Evolutionary conservation across 2,888 invertebrate species (phyloP), one percentile per base, ranked within the genome.

Genomic region (Amphipoea lucens): DNA sequence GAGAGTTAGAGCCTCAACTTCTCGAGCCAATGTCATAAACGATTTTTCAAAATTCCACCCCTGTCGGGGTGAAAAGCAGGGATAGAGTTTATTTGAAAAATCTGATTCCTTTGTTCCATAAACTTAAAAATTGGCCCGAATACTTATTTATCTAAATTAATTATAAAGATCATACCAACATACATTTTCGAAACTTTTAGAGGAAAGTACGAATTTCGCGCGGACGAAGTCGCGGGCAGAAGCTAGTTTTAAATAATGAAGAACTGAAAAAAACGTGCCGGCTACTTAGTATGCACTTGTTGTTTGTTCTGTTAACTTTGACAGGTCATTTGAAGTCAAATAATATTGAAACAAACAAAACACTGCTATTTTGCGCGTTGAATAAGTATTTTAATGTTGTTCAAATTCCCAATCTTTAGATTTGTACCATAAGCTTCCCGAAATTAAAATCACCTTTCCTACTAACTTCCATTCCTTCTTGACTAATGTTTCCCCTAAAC

Each of bases 301-400:
- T 77, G 54, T 80, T 83, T 69, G 54, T 40, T 83, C 40, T 83
- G 48, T 77, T 57, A 65, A 68, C 62, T 63, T 78, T 81, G 78
- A 69, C 84, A 69, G 9, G 14, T 69, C 45, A 69, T 77, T 83
- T 48, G 29, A 65, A 57, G 68, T 63, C 57, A 57, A 48, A 9
- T 63, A 9, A 48, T 42, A 68, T 76, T 76, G 40, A 54, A 62
- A 54, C 40, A 1, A 69, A 57, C 12, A 83, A 57, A 68, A 63
- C 14, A 48, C 4, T 20, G 9, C 48, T 57, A 3, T 76, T 69
- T 69, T 57, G 9, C 29, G n/a, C 14, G 17, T 7, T 57, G 29
- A 48, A 51, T 45, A 20, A 68, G 23, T 57, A 57, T 23, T 23
- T n/a, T 23, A 57, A 11, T 9, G 57, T 23, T 23, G 9, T 57